Evolutionary conservation across 2,888 invertebrate genomes (phyloP).

Genomic region (Latrodectus hesperus): DNA sequence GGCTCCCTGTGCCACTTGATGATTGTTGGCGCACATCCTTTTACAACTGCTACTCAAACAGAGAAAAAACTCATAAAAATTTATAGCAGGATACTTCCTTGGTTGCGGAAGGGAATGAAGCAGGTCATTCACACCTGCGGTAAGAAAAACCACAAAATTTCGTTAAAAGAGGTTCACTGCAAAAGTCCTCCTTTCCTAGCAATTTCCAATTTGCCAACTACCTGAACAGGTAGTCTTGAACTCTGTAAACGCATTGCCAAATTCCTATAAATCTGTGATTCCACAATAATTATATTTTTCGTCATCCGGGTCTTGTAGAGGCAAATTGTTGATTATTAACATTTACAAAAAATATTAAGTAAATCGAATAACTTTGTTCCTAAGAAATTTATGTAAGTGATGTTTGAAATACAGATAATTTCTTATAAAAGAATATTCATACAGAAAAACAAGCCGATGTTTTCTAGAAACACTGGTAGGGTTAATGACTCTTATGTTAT

Average conservation of each 20-base stretch:
- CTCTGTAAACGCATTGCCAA: conserved; percentile 23
- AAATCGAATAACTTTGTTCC: no score
- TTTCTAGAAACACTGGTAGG: no score
- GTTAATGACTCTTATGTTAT: no score
- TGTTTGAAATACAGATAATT: no score
- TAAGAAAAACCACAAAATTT: conserved; percentile 53
- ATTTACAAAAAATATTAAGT: no score
- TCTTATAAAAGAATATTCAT: no score
- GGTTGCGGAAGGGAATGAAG: conserved; percentile 61
- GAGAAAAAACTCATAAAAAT: conserved; percentile 59
- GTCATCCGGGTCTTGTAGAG: neutral
- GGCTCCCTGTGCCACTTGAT: neutral
- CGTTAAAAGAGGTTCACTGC: neutral
- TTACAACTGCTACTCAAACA: conserved; percentile 44
- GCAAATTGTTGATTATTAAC: neutral
- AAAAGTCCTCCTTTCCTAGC: neutral
- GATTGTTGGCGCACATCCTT: conserved; percentile 17
- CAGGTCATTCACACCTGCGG: conserved; percentile 63
- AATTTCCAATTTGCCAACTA: neutral
- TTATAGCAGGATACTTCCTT: conserved; percentile 35
- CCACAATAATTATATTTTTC: neutral
- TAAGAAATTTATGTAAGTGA: no score
- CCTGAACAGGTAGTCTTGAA: neutral
- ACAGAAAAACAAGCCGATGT: no score
- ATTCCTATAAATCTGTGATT: neutral